These are phyloP conservation scores for Fratercula arctica DNA, from an alignment of 2,797 vertebrate species.

Conservation along the genomic window DNA sequence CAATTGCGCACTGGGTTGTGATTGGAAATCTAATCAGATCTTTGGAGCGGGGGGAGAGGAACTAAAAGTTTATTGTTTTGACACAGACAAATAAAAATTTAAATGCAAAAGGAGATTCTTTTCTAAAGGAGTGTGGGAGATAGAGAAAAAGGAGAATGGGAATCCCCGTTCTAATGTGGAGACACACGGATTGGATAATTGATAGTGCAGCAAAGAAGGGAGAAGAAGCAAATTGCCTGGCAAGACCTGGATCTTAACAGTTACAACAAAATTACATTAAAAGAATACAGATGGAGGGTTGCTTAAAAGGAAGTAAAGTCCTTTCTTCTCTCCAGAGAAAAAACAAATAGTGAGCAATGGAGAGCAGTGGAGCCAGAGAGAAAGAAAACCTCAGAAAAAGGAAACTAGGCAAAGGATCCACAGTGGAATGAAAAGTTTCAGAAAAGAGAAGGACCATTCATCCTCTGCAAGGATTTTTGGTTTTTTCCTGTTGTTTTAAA, in stretches of 20 bases:
- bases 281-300: conserved; percentile 53
- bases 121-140: not conserved
- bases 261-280: conserved; percentile 40
- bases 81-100: not conserved
- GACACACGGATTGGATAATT: conserved; percentile 62
- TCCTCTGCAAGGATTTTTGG: not conserved
- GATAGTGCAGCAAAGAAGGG: conserved; percentile 61
- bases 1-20: conserved; percentile 94
- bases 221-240: conserved; percentile 52
- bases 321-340: conserved; percentile 33
- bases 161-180: conserved; percentile 69
- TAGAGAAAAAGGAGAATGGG: conserved; percentile 68
- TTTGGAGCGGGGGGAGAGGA: conserved; percentile 64
- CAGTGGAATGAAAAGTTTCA: conserved; percentile 78
- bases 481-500: conserved; percentile 10
- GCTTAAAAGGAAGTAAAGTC: conserved; percentile 49
- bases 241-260: conserved; percentile 74
- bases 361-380: conserved; percentile 58
- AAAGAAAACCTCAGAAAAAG: conserved; percentile 66
- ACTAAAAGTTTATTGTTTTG: conserved; percentile 52
- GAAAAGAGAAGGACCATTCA: conserved; percentile 62
- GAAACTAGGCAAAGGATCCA: conserved; percentile 65
- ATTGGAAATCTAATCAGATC: conserved; percentile 94
- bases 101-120: not conserved
- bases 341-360: conserved; percentile 52